Conservation (phyloP, 2,797 vertebrate species). For the Coracias cyanogaster region DNA sequence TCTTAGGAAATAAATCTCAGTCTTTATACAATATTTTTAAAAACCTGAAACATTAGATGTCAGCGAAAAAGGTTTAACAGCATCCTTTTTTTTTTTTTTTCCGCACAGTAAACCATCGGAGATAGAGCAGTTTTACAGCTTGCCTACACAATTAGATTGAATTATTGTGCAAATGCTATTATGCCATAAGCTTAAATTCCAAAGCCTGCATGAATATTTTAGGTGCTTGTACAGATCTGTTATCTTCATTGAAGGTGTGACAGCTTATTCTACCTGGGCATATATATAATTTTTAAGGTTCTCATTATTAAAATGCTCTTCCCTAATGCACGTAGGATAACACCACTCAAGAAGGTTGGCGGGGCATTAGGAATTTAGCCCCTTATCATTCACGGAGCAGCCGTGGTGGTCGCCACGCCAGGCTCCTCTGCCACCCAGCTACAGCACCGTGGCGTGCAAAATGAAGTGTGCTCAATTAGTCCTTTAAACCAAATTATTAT, state of each 20-base stretch:
- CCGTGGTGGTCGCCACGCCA: not conserved
- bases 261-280: not conserved
- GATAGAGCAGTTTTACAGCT: conserved; percentile 72
- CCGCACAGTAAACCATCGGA: conserved; percentile 70
- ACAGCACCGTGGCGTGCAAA: not conserved
- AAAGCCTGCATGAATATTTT: conserved; percentile 68
- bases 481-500: conserved; percentile 35
- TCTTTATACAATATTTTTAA: conserved; percentile 84
- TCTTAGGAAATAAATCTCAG: conserved; percentile 88
- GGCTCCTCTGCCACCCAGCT: not conserved
- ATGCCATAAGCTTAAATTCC: conserved; percentile 68
- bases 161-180: conserved; percentile 74
- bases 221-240: conserved; percentile 69
- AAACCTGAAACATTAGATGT: conserved; percentile 86
- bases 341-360: not conserved
- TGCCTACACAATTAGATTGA: conserved; percentile 78
- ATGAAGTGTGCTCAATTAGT: not conserved
- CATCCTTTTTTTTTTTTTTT: not conserved
- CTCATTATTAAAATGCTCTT: conserved; percentile 43
- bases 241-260: conserved; percentile 57
- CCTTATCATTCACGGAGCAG: not conserved
- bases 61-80: conserved; percentile 78
- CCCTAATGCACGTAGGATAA: not conserved
- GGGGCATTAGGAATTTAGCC: not conserved
- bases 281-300: conserved; percentile 34